Evolutionary conservation across 2,888 invertebrate genomes (phyloP).

Genomic region (Synanthedon vespiformis): DNA sequence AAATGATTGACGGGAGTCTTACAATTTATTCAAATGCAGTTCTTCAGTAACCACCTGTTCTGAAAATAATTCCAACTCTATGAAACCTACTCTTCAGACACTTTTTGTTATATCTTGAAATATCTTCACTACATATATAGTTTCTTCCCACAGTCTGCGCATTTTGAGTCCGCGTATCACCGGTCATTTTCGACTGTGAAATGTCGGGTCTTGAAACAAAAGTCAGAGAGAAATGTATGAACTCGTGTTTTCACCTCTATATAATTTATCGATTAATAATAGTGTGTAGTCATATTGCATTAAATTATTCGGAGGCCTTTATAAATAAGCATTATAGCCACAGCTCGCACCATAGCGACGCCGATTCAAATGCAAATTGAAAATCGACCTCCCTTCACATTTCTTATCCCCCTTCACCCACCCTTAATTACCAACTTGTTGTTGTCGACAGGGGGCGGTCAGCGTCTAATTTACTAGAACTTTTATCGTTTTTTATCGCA

Average conservation of each 20-base stretch:
- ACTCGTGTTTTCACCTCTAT: too few species aligned
- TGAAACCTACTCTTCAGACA: too few species aligned
- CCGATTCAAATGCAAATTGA: conserved; percentile 43
- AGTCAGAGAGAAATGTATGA: neutral
- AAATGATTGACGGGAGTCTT: too few species aligned
- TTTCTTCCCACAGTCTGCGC: too few species aligned
- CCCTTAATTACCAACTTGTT: conserved; percentile 29
- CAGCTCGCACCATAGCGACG: conserved; percentile 11
- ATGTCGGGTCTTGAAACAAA: conserved; percentile 4
- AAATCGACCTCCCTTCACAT: conserved; percentile 27
- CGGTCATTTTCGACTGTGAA: too few species aligned
- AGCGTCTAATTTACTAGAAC: conserved; percentile 19
- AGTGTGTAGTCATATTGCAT: conserved; percentile 15
- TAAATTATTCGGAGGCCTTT: conserved; percentile 28
- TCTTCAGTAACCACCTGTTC: too few species aligned
- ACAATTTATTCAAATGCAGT: too few species aligned
- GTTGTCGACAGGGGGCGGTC: conserved; percentile 19
- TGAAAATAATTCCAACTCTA: too few species aligned
- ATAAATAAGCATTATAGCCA: conserved; percentile 22
- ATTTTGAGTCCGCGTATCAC: too few species aligned
- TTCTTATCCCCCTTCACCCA: conserved; percentile 14
- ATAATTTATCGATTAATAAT: too few species aligned
- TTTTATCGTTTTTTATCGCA: conserved; percentile 11
- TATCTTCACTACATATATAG: too few species aligned
- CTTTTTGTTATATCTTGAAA: too few species aligned